phyloP scores from a whole-genome alignment of 2,113 vertebrate genomes.

The Ibidorhyncha struthersii region DNA sequence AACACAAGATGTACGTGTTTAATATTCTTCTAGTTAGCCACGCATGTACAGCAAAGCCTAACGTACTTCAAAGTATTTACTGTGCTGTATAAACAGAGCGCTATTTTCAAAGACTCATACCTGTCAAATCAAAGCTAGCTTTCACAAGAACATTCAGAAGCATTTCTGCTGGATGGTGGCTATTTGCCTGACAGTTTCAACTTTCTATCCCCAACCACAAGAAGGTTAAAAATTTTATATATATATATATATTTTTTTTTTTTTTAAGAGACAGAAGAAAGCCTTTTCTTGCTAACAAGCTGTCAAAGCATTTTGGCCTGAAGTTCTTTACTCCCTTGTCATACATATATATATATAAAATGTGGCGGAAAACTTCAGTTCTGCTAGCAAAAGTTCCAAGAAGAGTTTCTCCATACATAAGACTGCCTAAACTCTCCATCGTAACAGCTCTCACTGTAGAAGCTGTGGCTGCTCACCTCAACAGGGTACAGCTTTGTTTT shows the following conservation, averaged over 20 bases:
- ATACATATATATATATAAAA: not conserved
- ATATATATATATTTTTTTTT: not conserved
- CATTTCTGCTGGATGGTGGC: conserved; percentile 39
- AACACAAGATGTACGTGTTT: not conserved
- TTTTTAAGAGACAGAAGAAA: not conserved
- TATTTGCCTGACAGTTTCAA: conserved; percentile 52
- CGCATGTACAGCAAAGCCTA: conserved; percentile 14
- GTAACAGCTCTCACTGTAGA: not conserved
- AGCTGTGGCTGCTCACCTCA: not conserved
- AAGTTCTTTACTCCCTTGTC: not conserved
- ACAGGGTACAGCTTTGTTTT: not conserved
- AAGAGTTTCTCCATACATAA: not conserved
- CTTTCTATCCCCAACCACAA: not conserved
- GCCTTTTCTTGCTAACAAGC: not conserved
- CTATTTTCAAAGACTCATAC: conserved; percentile 46
- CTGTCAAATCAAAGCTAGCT: conserved; percentile 62
- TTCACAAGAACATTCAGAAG: conserved; percentile 15
- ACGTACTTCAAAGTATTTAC: conserved; percentile 49
- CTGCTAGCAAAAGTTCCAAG: not conserved
- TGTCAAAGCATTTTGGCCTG: conserved; percentile 9
- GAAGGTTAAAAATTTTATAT: not conserved
- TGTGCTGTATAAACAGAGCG: conserved; percentile 25
- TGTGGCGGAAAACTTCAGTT: not conserved
- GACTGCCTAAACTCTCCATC: not conserved
- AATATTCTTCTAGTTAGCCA: conserved; percentile 54